Evolutionary conservation across 2,113 vertebrate genomes (phyloP).

Genomic region (Tachycineta bicolor): DNA sequence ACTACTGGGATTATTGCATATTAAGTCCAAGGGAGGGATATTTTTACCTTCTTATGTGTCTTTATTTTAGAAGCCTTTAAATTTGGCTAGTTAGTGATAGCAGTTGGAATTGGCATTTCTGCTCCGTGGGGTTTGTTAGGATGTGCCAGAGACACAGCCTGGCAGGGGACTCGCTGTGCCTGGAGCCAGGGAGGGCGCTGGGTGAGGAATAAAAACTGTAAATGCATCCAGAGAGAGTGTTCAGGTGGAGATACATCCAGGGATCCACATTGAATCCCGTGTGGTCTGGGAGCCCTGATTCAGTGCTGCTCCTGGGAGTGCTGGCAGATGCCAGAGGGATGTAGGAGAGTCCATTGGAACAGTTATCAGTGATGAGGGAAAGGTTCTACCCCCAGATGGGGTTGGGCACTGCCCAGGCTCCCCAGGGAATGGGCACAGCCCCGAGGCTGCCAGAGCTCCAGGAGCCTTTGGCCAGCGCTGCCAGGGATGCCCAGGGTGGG

Average conservation of each 20-base stretch:
- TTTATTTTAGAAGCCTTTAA: background rate
- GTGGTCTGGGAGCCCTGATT: background rate
- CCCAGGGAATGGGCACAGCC: background rate
- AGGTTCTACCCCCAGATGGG: background rate
- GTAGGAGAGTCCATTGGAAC: background rate
- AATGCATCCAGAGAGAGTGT: background rate
- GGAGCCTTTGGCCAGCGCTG: background rate
- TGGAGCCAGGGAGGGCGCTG: fast-evolving
- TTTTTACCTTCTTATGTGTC: background rate
- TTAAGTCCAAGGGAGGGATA: background rate
- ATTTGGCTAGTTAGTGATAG: background rate
- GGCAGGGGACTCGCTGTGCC: background rate
- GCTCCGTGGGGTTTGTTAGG: background rate
- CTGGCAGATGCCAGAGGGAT: background rate
- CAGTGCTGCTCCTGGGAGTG: background rate
- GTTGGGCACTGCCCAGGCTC: background rate
- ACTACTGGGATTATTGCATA: background rate
- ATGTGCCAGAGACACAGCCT: background rate
- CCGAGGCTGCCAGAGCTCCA: conserved; percentile 1
- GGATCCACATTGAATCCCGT: fast-evolving
- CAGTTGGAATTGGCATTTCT: background rate
- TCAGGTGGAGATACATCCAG: background rate
- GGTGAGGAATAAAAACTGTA: fast-evolving
- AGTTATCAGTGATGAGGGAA: background rate
- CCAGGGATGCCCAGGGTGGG: background rate